A percentile compares a stretch with the other conserved stretches of the same genome.
Conservation (phyloP, 2,888 invertebrate genomes). For the Ophion ellenae region DNA sequence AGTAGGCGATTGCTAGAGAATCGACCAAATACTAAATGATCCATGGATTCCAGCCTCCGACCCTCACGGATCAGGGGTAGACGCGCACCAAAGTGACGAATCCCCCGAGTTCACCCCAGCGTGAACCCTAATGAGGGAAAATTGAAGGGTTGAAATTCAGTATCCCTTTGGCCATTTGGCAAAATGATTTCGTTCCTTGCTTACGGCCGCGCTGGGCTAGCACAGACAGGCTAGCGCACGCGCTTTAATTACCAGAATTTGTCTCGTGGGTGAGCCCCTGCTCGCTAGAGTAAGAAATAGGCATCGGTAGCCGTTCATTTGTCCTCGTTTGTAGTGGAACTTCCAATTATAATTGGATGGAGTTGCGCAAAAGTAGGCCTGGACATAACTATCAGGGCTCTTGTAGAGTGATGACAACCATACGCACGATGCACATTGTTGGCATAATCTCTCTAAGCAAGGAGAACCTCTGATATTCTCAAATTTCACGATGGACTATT, state of each 20-base stretch:
- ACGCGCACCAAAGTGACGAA: constrained; percentile 40
- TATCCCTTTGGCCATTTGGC: constrained; percentile 39
- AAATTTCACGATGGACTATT: too few species aligned
- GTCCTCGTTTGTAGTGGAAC: not conserved
- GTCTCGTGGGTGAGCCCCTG: constrained; percentile 18
- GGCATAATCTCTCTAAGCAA: constrained; percentile 18
- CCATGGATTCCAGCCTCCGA: constrained; percentile 52
- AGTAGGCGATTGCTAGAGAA: constrained; percentile 50
- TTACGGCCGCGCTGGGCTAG: constrained; percentile 25
- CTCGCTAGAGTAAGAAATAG: constrained; percentile 3
- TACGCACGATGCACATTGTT: too few species aligned
- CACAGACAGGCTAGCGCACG: not conserved
- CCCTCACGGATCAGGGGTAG: constrained; percentile 25
- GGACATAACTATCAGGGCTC: too few species aligned
- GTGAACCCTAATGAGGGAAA: constrained; percentile 62
- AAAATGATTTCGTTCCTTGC: constrained; percentile 59
- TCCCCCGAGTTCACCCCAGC: constrained; percentile 49
- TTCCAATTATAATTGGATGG: not conserved
- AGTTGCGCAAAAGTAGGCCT: not conserved
- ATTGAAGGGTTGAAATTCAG: constrained; percentile 61
- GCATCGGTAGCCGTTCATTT: constrained; percentile 12
- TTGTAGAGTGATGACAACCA: too few species aligned
- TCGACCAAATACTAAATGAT: constrained; percentile 60
- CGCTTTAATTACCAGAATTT: constrained; percentile 65
- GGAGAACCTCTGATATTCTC: not conserved